Base-by-base conservation (phyloP, 2,888 invertebrate genomes). In the Mechanitis messenoides region DNA sequence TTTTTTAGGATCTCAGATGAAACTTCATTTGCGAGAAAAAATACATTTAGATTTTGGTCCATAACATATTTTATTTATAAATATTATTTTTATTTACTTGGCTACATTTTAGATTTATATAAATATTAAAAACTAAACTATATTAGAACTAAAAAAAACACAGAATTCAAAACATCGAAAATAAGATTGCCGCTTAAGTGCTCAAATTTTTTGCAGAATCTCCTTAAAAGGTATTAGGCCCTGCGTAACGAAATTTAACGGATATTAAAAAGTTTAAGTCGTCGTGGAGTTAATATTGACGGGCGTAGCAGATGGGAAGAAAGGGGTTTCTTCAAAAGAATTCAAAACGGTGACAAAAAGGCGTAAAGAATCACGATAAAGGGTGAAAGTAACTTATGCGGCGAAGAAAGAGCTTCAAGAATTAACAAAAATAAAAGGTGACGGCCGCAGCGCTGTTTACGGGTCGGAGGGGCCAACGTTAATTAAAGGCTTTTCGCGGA, bases 351-450 rank as follows among this genome's bases (percentile, higher is more conserved):
- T 85, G 90, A 89, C 89, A 88, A 90, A 90, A 90, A 89, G 88
- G 87, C 90, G 88, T 86, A 83, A 88, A 90, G 88, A 89, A 88
- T 86, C 86, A 83, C 85, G 80, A 75, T 75, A 81, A 80, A 79
- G 87, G 84, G 84, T 80, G 81, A 84, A 66, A 88, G 84, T 88
- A 88, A 90, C 89, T 90, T 90, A 90, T 90, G 90, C 90, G 89
- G 90, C 87, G 85, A 84, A 84, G 89, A 87, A 86, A 85, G 84
- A 81, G 80, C 81, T 73, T 79, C 75, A 78, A 77, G 87, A 90
- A 90, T 90, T 90, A 90, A 85, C 89, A 87, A 90, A 89, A 90
- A 89, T 90, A 89, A 88, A 90, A 89, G 89, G 88, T 89, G 89
- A 89, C 86, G 87, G 85, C 82, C 86, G 74, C 82, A 73, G 70